Evolutionary conservation across 1,140 invertebrate species (phyloP), one percentile per base, ranked within the genome.

Genomic region (Ridgeia piscesae): DNA sequence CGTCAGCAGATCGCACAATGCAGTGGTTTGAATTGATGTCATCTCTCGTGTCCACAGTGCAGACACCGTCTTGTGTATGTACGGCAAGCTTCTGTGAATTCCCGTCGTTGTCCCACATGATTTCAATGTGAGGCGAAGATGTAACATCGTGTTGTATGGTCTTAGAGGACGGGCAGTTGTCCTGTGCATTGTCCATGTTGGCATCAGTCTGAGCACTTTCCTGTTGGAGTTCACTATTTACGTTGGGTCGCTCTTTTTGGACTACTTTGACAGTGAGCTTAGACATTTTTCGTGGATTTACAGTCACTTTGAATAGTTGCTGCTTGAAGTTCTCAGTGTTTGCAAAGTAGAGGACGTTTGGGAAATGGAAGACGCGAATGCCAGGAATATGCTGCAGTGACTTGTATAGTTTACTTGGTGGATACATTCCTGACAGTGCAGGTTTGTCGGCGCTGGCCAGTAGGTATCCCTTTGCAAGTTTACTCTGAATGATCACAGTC

Each of bases 331-430:
- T 95, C 94, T 96, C 96, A 1, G 96, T 95, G 94, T 96, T 96
- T 6, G 95, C 96, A 93, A 96, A 96, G 93, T 96, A 96, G 33
- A 96, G 91, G 31, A 96, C 95, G 34, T 96, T 95, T 88, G 96
- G 95, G 93, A 96, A 96, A 33, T 95, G 95, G 94, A 96, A 96
- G 9, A 96, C 95, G 92, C 95, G 96, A 14, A 96, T 93, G 27
- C 96, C 95, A 48, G 91, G 91, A 58, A 35, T 35, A 50, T 35
- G 42, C 35, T 48, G 91, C 34, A 91, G 48, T 35, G 33, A 48
- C 33, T 91, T 90, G 58, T 77, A 77, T 9, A 77, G 17, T 27
- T 17, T 77, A 77, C 58, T 77, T 34, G 89, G 89, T 42, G 35
- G 89, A n/a, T 90, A 90, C 34, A 90, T 8, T 11, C 34, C 34